Evolutionary conservation across 30 jellyfish, hydroid and myxozoan species (phyloP).

Genomic region (Hydra vulgaris): DNA sequence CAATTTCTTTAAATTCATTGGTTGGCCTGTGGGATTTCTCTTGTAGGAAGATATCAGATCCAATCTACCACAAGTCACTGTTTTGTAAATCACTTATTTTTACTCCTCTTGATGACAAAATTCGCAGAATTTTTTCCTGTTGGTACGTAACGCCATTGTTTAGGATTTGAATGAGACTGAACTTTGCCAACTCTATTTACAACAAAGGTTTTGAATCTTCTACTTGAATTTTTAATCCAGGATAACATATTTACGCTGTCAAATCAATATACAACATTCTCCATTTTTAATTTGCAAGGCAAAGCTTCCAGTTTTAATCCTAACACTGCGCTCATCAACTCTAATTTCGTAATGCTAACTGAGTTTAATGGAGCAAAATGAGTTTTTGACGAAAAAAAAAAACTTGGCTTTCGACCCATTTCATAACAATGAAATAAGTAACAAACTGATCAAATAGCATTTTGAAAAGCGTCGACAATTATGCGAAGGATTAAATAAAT

Average conservation of each 20-base stretch:
- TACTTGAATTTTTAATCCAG: constrained; percentile 16
- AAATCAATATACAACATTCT: constrained; percentile 25
- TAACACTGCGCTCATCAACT: constrained; percentile 29
- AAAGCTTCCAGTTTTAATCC: constrained; percentile 21
- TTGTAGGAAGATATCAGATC: background rate
- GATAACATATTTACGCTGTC: constrained; percentile 33
- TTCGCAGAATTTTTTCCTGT: constrained; percentile 43
- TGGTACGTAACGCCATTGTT: constrained; percentile 21
- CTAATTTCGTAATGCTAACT: constrained; percentile 35
- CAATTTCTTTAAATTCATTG: too few species aligned
- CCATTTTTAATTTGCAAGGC: constrained; percentile 4
- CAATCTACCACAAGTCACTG: background rate
- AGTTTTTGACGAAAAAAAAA: constrained; percentile 21
- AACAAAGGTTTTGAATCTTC: constrained; percentile 27
- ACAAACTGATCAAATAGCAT: constrained; percentile 19
- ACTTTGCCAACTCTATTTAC: constrained; percentile 24
- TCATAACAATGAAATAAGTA: constrained; percentile 14
- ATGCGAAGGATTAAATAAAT: constrained; percentile 5
- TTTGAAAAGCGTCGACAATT: constrained; percentile 19
- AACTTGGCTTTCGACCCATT: background rate
- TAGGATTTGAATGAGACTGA: background rate
- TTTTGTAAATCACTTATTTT: too few species aligned
- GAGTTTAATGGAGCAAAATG: constrained; percentile 52
- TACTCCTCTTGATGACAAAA: too few species aligned
- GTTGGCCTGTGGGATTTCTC: background rate